Base-by-base conservation (phyloP, 2,797 vertebrate genomes). In the Acanthopagrus latus region DNA sequence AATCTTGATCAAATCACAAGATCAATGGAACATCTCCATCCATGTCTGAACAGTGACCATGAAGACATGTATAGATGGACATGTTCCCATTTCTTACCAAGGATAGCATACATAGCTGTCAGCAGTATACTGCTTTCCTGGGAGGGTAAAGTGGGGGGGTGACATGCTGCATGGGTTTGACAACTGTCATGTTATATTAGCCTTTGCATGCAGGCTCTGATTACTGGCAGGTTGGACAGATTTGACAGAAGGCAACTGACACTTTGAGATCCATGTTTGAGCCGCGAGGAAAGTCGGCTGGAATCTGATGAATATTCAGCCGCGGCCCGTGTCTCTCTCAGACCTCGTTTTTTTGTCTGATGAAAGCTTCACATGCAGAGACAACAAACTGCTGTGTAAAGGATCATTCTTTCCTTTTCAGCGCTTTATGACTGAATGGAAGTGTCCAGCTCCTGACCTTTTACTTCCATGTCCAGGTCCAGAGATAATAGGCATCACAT, bases 201-300 rank as follows among this genome's bases (percentile, higher is more conserved):
- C 51, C 88, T 88, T 75, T 76, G 69, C 79, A 84, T 41, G 38
- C 29, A 14, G 68, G 55, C 64, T 82, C 67, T 89, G 84, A 81
- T 88, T 80, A 89, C 83, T 80, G 90, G 82, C 89, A 89, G 88
- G 75, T 89, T 81, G 76, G 86, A 85, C 79, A 87, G 76, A 86
- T 91, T 78, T 80, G 85, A 92, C 90, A 92, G 88, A 92, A 87
- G 86, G 75, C 74, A 88, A 85, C 68, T 85, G 84, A 89, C 88
- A 88, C 84, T 83, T 59, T 81, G 81, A 81, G 81, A 86, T 69
- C 80, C 75, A 70, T 29, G 73, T 84, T 54, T 67, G 59, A 82
- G 63, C 62, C 62, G 55, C 57, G 56, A 20, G 54, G 65, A 82
- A 64, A 65, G 69, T 60, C 73, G 78, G 75, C 75, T 71, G 69